Evolutionary conservation across 2,113 vertebrate genomes (phyloP).

Genomic region (Bagarius yarrelli): DNA sequence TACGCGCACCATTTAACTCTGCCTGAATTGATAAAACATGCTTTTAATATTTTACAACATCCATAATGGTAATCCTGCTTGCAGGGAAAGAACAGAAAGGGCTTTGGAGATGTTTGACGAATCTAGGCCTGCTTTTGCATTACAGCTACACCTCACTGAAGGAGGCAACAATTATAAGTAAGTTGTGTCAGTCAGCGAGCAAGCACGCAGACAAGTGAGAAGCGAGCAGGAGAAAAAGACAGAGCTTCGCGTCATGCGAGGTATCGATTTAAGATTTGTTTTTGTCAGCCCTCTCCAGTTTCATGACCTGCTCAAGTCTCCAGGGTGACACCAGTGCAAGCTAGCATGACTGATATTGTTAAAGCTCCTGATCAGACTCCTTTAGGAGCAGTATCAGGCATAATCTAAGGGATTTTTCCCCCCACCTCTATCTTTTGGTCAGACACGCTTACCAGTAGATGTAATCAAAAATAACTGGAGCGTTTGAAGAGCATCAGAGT

Average conservation of each 20-base stretch:
- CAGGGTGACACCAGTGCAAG: slow-evolving; percentile 73
- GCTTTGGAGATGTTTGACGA: slow-evolving; percentile 40
- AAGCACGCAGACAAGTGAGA: slow-evolving; percentile 25
- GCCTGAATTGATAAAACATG: slow-evolving; percentile 44
- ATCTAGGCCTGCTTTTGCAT: slow-evolving; percentile 22
- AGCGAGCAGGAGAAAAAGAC: slow-evolving; percentile 64
- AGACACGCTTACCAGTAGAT: slow-evolving; percentile 23
- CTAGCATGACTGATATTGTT: slow-evolving; percentile 77
- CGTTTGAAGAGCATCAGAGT: slow-evolving; percentile 12
- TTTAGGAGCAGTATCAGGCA: slow-evolving; percentile 71
- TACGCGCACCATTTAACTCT: slow-evolving; percentile 43
- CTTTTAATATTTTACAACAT: slow-evolving; percentile 52
- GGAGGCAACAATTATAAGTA: slow-evolving; percentile 48
- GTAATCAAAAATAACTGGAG: slow-evolving; percentile 15
- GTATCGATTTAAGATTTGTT: slow-evolving; percentile 83
- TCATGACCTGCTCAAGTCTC: slow-evolving; percentile 75
- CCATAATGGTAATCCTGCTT: slow-evolving; percentile 49
- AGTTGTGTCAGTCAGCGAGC: slow-evolving; percentile 45
- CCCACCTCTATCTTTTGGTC: slow-evolving; percentile 16
- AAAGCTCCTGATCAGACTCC: slow-evolving; percentile 72
- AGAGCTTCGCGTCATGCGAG: slow-evolving; percentile 69
- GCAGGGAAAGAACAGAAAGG: slow-evolving; percentile 25
- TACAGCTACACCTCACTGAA: slow-evolving; percentile 28
- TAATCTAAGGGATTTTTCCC: slow-evolving; percentile 63
- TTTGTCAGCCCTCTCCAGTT: slow-evolving; percentile 78